These are phyloP conservation scores for Dasypolia templi DNA, from an alignment of 2,888 invertebrate genomes.

Conservation along the genomic window DNA sequence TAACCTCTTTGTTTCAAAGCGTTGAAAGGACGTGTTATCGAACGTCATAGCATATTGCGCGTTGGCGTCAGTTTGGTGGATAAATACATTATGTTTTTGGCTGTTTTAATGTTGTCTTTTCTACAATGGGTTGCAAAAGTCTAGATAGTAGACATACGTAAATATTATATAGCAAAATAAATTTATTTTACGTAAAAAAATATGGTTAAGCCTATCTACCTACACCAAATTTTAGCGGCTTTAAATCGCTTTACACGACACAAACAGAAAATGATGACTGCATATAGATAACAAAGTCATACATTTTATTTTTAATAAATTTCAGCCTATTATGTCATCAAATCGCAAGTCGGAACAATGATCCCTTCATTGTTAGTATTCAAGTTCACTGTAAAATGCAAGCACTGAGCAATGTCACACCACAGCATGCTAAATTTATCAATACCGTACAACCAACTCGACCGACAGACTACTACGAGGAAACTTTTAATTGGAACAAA, in stretches of 20 bases:
- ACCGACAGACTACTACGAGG: constrained; percentile 65
- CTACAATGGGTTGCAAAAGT: background rate
- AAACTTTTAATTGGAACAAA: constrained; percentile 90
- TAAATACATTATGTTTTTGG: constrained; percentile 19
- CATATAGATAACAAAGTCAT: too few relatives aligned
- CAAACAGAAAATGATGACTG: too few relatives aligned
- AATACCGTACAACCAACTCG: constrained; percentile 75
- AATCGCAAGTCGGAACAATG: too few relatives aligned
- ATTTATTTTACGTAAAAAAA: background rate
- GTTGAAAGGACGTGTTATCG: constrained; percentile 35
- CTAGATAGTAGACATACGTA: background rate
- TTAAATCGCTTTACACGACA: background rate
- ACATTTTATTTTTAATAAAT: too few relatives aligned
- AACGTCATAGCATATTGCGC: constrained; percentile 22
- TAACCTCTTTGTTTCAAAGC: constrained; percentile 38
- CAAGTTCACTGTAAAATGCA: too few relatives aligned
- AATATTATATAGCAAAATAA: background rate
- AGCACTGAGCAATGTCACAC: constrained; percentile 26
- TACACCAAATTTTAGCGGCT: background rate
- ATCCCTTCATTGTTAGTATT: too few relatives aligned
- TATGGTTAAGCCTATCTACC: too few relatives aligned
- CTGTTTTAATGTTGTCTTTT: background rate
- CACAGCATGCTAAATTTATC: constrained; percentile 71
- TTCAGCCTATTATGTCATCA: too few relatives aligned
- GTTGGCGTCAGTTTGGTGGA: background rate